Percentiles rank a stretch among this genome's conserved stretches.
phyloP scores from a whole-genome alignment of 1,140 invertebrate genomes.

The Bombus huntii region DNA sequence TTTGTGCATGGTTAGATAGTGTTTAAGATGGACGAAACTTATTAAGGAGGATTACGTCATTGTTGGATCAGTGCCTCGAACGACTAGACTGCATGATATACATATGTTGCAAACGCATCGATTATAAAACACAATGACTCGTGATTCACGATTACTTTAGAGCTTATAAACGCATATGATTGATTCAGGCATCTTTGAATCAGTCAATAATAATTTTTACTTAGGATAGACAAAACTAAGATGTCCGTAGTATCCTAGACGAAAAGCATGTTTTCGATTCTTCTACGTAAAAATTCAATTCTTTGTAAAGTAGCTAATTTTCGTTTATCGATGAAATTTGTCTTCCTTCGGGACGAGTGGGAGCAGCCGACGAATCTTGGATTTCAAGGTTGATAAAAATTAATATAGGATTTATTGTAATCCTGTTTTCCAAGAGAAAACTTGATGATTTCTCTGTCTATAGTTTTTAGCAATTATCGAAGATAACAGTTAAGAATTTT shows the following conservation, averaged over 20 bases:
- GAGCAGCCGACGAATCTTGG: constrained; percentile 34
- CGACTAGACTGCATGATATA: not conserved
- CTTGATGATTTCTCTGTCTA: not conserved
- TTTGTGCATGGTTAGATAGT: not conserved
- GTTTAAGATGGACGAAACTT: constrained; percentile 50
- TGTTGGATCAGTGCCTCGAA: constrained; percentile 51
- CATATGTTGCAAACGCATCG: not conserved
- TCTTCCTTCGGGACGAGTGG: constrained; percentile 61
- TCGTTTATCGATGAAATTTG: constrained; percentile 9
- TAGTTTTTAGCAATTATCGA: not conserved
- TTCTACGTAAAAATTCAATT: not conserved
- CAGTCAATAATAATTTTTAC: not conserved
- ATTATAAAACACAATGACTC: not conserved
- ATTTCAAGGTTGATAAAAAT: constrained; percentile 63
- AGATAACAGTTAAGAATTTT: constrained; percentile 21
- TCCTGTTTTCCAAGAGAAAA: not conserved
- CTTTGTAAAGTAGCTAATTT: not conserved
- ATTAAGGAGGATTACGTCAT: constrained; percentile 68
- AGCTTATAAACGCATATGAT: not conserved
- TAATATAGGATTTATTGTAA: not conserved
- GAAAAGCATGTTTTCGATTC: constrained; percentile 1
- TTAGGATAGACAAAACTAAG: not conserved
- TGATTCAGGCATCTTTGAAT: not conserved
- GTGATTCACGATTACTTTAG: not conserved
- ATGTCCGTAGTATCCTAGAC: not conserved